Percentiles rank a stretch among this genome's conserved stretches.
These are phyloP conservation scores for Neria commutata DNA, from an alignment of 2,888 invertebrate genomes.

Conservation along the genomic window DNA sequence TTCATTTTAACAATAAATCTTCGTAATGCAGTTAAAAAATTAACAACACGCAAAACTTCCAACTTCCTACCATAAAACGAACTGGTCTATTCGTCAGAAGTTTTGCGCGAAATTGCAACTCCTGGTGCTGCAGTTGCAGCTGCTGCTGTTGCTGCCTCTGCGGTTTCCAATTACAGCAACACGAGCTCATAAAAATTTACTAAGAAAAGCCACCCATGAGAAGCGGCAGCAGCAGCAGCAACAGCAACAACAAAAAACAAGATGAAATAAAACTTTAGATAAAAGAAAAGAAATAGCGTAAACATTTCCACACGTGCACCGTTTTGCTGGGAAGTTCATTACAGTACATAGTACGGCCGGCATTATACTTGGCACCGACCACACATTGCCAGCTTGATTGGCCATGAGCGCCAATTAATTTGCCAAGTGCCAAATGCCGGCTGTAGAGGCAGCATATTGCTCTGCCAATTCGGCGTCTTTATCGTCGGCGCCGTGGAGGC, in stretches of 20 bases:
- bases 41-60: too few relatives aligned
- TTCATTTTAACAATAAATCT: slow-evolving; percentile 17
- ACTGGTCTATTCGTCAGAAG: slow-evolving; percentile 17
- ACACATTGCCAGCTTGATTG: too few relatives aligned
- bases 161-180: slow-evolving; percentile 24
- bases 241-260: neutral
- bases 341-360: too few relatives aligned
- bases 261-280: neutral
- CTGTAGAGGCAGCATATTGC: too few relatives aligned
- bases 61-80: neutral
- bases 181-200: slow-evolving; percentile 6
- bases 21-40: slow-evolving; percentile 18
- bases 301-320: slow-evolving; percentile 13
- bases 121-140: too few relatives aligned
- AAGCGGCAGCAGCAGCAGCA: neutral
- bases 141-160: slow-evolving; percentile 1
- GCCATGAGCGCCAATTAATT: slow-evolving; percentile 13
- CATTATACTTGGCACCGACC: too few relatives aligned
- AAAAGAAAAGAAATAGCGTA: neutral
- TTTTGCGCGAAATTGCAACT: slow-evolving; percentile 1
- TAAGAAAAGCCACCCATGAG: slow-evolving; percentile 19
- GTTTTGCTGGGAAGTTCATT: neutral
- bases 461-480: too few relatives aligned
- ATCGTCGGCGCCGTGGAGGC: too few relatives aligned
- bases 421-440: slow-evolving; percentile 6